Conservation (phyloP, 2,888 invertebrate genomes). For the Meghimatium bilineatum region DNA sequence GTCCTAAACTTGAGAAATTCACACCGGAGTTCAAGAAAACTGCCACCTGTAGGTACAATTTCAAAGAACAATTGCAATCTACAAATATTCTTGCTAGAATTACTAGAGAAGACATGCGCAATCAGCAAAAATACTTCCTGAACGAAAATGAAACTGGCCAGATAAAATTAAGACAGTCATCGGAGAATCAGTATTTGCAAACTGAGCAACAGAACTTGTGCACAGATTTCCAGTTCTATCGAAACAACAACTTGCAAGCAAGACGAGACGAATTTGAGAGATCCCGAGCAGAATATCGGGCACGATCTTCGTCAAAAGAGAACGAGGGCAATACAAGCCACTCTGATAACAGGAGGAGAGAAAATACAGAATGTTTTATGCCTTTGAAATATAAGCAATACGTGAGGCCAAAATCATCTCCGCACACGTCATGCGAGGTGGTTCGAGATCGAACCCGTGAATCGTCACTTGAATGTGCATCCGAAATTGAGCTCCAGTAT, state of each 20-base stretch:
- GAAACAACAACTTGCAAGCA: background rate
- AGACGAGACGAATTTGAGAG: background rate
- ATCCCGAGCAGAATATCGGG: background rate
- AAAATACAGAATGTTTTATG: background rate
- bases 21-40: background rate
- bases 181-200: background rate
- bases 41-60: too few species aligned
- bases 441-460: background rate
- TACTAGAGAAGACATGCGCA: background rate
- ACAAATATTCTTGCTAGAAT: background rate
- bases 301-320: background rate
- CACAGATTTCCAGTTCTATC: background rate
- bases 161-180: background rate
- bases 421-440: background rate
- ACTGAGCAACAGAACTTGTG: background rate
- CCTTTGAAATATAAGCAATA: too few species aligned
- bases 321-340: background rate
- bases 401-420: background rate
- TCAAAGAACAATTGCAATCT: background rate
- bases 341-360: too few species aligned
- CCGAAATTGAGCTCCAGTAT: background rate
- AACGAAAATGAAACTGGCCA: background rate
- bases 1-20: background rate
- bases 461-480: background rate
- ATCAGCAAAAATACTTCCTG: background rate